Conservation (phyloP, 2,797 vertebrate genomes). For the Pampus argenteus region DNA sequence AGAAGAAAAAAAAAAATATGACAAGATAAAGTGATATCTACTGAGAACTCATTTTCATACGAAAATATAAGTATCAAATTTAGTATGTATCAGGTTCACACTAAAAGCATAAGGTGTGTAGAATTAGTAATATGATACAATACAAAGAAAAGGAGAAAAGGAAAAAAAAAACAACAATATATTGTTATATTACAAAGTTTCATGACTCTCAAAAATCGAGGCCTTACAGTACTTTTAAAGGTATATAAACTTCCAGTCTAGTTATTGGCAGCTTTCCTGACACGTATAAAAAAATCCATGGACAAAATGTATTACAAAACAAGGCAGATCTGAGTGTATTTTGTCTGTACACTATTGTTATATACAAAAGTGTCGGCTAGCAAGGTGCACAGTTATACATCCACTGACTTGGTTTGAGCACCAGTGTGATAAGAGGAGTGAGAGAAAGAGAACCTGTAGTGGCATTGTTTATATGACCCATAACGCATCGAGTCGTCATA, state of each 20-base stretch:
- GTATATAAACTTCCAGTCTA: slow-evolving; percentile 99
- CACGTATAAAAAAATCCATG: slow-evolving; percentile 83
- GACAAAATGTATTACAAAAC: slow-evolving; percentile 92
- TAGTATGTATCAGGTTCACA: slow-evolving; percentile 99
- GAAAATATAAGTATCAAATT: slow-evolving; percentile 99
- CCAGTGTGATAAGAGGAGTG: slow-evolving; percentile 89
- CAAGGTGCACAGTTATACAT: slow-evolving; percentile 92
- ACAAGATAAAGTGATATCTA: slow-evolving; percentile 99
- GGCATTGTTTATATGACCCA: slow-evolving; percentile 74
- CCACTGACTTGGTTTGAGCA: slow-evolving; percentile 93
- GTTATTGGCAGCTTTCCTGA: slow-evolving; percentile 92
- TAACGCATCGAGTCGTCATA: slow-evolving; percentile 59
- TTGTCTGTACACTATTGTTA: slow-evolving; percentile 89
- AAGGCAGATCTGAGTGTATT: slow-evolving; percentile 92
- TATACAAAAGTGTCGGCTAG: slow-evolving; percentile 94
- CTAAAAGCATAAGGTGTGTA: slow-evolving; percentile 99
- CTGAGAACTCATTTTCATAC: slow-evolving; percentile 99
- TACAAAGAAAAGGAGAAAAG: slow-evolving; percentile 74
- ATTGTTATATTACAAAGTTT: slow-evolving; percentile 95
- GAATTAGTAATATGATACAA: slow-evolving; percentile 97
- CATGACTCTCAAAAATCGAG: slow-evolving; percentile 97
- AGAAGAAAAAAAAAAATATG: slow-evolving; percentile 81
- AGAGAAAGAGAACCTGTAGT: slow-evolving; percentile 74
- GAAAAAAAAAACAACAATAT: slow-evolving; percentile 89
- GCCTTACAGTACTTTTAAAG: slow-evolving; percentile 98